Conservation (phyloP, 2,888 invertebrate species). For the Cyaniris semiargus region DNA sequence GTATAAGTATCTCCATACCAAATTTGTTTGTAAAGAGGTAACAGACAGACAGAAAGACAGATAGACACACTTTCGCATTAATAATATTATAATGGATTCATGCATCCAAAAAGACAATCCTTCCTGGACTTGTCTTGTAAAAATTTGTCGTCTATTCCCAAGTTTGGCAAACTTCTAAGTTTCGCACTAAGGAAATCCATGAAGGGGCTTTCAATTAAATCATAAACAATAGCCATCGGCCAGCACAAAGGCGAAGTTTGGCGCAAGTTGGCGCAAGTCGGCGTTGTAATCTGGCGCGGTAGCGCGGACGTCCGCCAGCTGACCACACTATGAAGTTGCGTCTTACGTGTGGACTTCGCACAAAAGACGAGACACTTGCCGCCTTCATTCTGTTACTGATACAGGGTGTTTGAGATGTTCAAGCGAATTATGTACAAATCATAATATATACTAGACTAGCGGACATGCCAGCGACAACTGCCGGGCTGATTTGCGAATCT, state of each 20-base stretch:
- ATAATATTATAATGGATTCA: background rate
- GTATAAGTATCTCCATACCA: too few species aligned
- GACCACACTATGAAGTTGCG: constrained; percentile 44
- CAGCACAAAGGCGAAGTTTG: constrained; percentile 48
- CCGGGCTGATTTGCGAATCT: too few species aligned
- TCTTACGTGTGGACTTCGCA: constrained; percentile 27
- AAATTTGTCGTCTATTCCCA: background rate
- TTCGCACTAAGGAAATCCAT: constrained; percentile 16
- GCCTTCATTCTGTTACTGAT: background rate
- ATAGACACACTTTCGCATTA: too few species aligned
- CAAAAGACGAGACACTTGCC: constrained; percentile 7
- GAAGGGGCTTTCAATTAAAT: constrained; percentile 33
- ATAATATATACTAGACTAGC: too few species aligned
- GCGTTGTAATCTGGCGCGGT: constrained; percentile 47
- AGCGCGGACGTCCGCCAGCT: constrained; percentile 40
- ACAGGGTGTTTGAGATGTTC: background rate
- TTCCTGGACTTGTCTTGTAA: too few species aligned
- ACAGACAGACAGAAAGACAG: too few species aligned
- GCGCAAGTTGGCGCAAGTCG: constrained; percentile 38
- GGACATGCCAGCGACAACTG: too few species aligned
- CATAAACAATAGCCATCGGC: constrained; percentile 42
- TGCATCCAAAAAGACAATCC: background rate
- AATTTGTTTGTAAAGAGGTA: too few species aligned
- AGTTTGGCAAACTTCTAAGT: background rate
- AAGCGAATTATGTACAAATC: too few species aligned